Base-by-base conservation (phyloP, 2,797 vertebrate genomes). In the Acridotheres tristis region DNA sequence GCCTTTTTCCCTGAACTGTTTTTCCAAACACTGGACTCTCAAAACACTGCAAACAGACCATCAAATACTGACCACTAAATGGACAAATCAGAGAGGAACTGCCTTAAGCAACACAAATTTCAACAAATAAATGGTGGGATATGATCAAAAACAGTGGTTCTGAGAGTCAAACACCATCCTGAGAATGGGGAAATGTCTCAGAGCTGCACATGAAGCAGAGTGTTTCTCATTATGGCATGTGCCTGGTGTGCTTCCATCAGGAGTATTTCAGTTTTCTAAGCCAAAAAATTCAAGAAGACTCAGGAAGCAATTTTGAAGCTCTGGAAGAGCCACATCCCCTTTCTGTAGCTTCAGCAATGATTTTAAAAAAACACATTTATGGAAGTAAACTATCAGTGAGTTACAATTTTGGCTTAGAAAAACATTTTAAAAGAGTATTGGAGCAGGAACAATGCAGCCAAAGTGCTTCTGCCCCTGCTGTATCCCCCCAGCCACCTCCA, bases 1-100 rank as follows among this genome's bases (percentile, higher is more conserved):
- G 97, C 97, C 53, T 42, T 98, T 95, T 92, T 94, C 27, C 61
- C 54, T 58, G 95, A 97, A 94, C 94, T 91, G 59, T 90, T 97
- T 98, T 97, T 97, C 94, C 85, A 92, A 97, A 97, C 96, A 97
- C 98, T 74, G 91, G 98, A 96, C 98, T 98, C 98, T 98, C 97
- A 98, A 96, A 98, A 97, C 97, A 98, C 97, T 98, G 98, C 98
- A 98, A 99, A 98, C 92, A 97, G 99, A 99, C 99, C 99, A 99
- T 99, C 99, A 99, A 98, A 97, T 98, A 97, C 96, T 96, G 98
- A 98, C 96, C 97, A 97, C 97, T 97, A 98, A 98, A 97, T 89
- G 96, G 97, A 94, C 79, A 97, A 93, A 97, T 96, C 89, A 92
- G 96, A 96, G 81, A 97, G 98, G 97, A 98, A 98, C 96, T 95